These are phyloP conservation scores for Botrylloides violaceus DNA, from an alignment of 23 tunicate genomes.

Conservation along the genomic window DNA sequence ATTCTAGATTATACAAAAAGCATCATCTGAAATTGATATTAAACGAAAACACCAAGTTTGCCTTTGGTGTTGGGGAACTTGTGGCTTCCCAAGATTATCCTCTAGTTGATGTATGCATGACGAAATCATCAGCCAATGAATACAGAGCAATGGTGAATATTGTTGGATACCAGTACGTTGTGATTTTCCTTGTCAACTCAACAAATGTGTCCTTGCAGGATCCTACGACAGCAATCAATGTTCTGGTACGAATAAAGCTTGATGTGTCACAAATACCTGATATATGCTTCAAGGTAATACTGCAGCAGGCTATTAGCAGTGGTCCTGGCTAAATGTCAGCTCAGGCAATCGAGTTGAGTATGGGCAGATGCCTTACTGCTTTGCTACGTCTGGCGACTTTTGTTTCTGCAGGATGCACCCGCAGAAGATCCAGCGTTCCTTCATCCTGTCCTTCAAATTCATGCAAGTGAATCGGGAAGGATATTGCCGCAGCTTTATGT, in stretches of 20 bases:
- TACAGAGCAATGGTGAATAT: neutral
- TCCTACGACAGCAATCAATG: neutral
- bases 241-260: constrained; percentile 13
- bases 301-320: too few species aligned
- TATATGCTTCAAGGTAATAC: constrained; percentile 16
- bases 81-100: constrained; percentile 16
- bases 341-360: too few species aligned
- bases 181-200: neutral
- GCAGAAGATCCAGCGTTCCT: constrained; percentile 43
- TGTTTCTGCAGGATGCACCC: constrained; percentile 24
- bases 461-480: constrained; percentile 35
- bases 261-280: constrained; percentile 5
- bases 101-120: constrained; percentile 34
- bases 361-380: too few species aligned
- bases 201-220: neutral
- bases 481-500: constrained; percentile 41
- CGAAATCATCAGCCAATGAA: constrained; percentile 34
- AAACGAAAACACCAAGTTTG: constrained; percentile 29
- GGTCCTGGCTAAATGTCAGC: too few species aligned
- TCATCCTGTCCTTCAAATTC: constrained; percentile 57
- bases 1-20: constrained; percentile 49
- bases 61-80: constrained; percentile 33
- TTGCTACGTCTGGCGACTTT: too few species aligned
- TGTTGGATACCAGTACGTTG: too few species aligned
- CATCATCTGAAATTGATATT: constrained; percentile 44